These are phyloP conservation scores for Sinodicranocentrus sp. DNA, from an alignment of 2,888 invertebrate species.

Conservation along the genomic window DNA sequence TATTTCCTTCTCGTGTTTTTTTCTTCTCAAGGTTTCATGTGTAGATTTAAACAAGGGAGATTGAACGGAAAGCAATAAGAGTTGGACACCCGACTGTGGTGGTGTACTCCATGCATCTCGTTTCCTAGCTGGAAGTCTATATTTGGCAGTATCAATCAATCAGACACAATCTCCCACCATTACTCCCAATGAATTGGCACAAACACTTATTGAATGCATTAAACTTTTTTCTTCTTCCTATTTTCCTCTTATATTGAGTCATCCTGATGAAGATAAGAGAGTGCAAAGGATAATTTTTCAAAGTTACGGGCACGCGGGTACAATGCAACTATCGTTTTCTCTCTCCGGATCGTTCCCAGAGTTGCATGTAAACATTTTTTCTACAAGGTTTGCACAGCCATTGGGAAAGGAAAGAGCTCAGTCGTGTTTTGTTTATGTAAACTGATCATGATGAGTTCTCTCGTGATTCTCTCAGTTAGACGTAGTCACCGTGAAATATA, in stretches of 20 bases:
- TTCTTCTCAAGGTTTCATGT: constrained; percentile 1
- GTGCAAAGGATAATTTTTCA: too few relatives aligned
- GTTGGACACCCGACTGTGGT: constrained; percentile 50
- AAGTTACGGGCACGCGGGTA: too few relatives aligned
- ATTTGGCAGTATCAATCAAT: constrained; percentile 64
- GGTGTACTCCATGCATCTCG: constrained; percentile 40
- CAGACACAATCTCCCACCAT: constrained; percentile 68
- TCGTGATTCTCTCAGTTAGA: not conserved
- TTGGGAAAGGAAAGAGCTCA: not conserved
- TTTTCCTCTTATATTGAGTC: constrained; percentile 55
- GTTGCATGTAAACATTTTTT: too few relatives aligned
- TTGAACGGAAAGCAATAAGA: constrained; percentile 10
- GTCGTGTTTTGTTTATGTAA: constrained; percentile 24
- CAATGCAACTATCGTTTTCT: not conserved
- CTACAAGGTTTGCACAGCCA: constrained; percentile 12
- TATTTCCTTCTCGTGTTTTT: not conserved
- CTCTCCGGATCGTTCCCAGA: too few relatives aligned
- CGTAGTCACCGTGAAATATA: constrained; percentile 43
- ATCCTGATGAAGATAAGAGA: constrained; percentile 55
- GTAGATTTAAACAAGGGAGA: too few relatives aligned
- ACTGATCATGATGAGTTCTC: constrained; percentile 4
- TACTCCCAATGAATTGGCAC: constrained; percentile 61
- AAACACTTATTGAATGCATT: constrained; percentile 62
- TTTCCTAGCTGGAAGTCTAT: constrained; percentile 58
- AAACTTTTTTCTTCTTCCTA: constrained; percentile 47